A percentile compares a stretch with the other conserved stretches of the same genome.
phyloP scores from a whole-genome alignment of 2,888 invertebrate species.

The Sminthurinus aureus region DNA sequence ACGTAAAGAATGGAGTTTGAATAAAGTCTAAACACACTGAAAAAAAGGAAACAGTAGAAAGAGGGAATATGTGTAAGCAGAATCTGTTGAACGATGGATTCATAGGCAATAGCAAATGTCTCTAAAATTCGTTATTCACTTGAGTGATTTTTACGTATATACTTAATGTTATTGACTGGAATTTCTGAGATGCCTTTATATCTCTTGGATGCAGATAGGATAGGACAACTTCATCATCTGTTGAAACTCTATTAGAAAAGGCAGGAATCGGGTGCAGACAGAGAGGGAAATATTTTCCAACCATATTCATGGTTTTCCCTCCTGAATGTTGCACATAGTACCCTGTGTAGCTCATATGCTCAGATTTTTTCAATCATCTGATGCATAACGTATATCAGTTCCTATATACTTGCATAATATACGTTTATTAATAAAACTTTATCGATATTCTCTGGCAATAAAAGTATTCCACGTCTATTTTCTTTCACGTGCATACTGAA shows the following conservation, averaged over 20 bases:
- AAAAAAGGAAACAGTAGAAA: not conserved
- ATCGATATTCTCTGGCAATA: not conserved
- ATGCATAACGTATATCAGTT: not conserved
- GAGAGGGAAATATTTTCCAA: not conserved
- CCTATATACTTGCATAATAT: too few species aligned
- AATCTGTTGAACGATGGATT: slow-evolving; percentile 32
- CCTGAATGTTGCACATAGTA: not conserved
- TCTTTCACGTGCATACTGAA: not conserved
- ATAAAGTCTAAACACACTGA: not conserved
- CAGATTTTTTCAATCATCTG: not conserved
- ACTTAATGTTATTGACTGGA: slow-evolving; percentile 45
- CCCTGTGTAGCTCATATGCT: too few species aligned
- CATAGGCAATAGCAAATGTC: slow-evolving; percentile 26
- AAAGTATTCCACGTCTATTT: not conserved
- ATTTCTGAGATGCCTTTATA: slow-evolving; percentile 50
- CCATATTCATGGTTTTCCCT: not conserved
- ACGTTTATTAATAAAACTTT: not conserved
- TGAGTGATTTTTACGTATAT: slow-evolving; percentile 32
- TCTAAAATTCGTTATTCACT: slow-evolving; percentile 34
- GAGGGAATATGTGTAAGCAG: not conserved
- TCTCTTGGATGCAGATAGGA: slow-evolving; percentile 9
- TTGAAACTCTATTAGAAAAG: not conserved
- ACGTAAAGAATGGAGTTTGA: not conserved
- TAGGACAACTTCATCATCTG: not conserved
- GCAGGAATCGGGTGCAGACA: not conserved